Evolutionary conservation across 2,113 vertebrate genomes (phyloP).

Genomic region (Sapayoa aenigma): DNA sequence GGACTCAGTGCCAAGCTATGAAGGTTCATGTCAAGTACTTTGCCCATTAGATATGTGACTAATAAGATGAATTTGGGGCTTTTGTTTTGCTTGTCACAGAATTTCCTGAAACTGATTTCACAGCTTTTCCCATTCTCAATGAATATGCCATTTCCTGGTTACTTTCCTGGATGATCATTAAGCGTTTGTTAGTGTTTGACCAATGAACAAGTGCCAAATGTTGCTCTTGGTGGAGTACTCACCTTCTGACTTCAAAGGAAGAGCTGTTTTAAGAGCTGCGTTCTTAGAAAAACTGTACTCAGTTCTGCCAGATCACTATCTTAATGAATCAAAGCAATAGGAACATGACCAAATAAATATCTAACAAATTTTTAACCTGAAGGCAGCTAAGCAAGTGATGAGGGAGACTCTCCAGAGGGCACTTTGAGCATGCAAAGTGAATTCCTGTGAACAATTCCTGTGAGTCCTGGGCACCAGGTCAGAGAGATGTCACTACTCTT

Average conservation of each 20-base stretch:
- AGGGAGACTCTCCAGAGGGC: not conserved
- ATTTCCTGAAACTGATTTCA: not conserved
- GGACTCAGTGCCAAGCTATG: not conserved
- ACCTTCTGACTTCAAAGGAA: not conserved
- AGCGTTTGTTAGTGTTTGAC: not conserved
- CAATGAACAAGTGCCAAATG: not conserved
- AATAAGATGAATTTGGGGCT: not conserved
- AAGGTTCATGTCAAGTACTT: not conserved
- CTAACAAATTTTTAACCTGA: not conserved
- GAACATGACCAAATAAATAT: not conserved
- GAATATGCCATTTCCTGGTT: not conserved
- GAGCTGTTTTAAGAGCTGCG: not conserved
- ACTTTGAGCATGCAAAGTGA: not conserved
- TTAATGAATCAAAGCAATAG: not conserved
- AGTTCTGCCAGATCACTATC: not conserved
- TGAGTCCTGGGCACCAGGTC: not conserved
- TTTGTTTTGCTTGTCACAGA: not conserved
- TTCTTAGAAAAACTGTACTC: not conserved
- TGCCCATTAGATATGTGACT: not conserved
- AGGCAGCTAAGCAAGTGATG: not conserved
- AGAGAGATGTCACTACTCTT: fast-evolving
- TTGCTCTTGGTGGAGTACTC: not conserved
- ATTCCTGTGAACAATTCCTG: not conserved
- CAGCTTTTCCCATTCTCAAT: not conserved
- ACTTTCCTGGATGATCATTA: not conserved